phyloP scores from a whole-genome alignment of 2,888 invertebrate species.

The Agrilus cyanescens region DNA sequence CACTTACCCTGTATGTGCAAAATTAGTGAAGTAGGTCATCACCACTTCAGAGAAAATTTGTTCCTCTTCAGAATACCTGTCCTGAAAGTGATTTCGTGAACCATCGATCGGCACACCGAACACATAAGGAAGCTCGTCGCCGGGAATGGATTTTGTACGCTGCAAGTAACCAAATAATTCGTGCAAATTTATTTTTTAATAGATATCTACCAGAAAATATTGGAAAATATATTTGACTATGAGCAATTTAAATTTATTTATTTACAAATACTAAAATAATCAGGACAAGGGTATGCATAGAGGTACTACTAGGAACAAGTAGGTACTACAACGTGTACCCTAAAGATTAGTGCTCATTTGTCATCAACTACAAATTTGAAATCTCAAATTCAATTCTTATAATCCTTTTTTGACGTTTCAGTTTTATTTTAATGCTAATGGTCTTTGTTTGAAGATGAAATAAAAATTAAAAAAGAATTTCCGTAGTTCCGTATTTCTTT shows the following conservation, averaged over 20 bases:
- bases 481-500: neutral
- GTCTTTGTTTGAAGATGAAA: neutral
- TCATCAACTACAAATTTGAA: too few species aligned
- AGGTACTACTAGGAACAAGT: too few species aligned
- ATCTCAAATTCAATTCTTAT: too few species aligned
- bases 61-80: conserved; percentile 66
- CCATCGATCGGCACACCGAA: conserved; percentile 71
- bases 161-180: conserved; percentile 28
- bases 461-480: neutral
- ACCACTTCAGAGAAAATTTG: conserved; percentile 71
- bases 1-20: conserved; percentile 77
- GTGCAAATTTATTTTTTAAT: neutral
- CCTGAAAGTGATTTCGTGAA: conserved; percentile 53
- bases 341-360: too few species aligned
- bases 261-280: neutral
- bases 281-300: too few species aligned
- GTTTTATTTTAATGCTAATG: too few species aligned
- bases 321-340: too few species aligned
- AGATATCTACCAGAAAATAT: conserved; percentile 9
- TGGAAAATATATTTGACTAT: neutral
- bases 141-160: conserved; percentile 66
- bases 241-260: neutral
- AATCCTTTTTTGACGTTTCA: too few species aligned
- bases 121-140: conserved; percentile 79
- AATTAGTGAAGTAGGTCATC: conserved; percentile 85